A percentile compares a stretch with the other conserved stretches of the same genome.
phyloP scores from a whole-genome alignment of 2,113 vertebrate species.

The Amazona guildingii region DNA sequence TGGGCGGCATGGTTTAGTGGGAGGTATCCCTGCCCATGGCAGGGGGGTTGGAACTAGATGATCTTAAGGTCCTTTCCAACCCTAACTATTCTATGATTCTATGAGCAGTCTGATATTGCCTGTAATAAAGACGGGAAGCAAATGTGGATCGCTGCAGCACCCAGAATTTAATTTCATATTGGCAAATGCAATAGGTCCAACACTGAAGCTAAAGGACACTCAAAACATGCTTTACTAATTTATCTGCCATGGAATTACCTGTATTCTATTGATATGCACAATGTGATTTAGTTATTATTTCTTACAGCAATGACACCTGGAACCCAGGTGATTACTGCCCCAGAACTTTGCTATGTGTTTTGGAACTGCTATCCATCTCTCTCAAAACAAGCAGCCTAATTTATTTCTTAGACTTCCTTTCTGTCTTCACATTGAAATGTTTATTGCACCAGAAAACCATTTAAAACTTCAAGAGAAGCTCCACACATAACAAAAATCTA shows the following conservation, averaged over 20 bases:
- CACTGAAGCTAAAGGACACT: background rate
- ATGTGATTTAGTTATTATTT: constrained; percentile 38
- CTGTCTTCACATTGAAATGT: constrained; percentile 50
- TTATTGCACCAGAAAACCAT: constrained; percentile 54
- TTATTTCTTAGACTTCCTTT: constrained; percentile 60
- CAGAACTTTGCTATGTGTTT: constrained; percentile 25
- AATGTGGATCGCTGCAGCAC: background rate
- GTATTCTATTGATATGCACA: constrained; percentile 3
- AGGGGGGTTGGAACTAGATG: too few relatives aligned
- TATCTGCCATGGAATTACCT: constrained; percentile 12
- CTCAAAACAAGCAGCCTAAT: constrained; percentile 57
- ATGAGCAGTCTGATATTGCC: background rate
- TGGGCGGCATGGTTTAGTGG: too few relatives aligned
- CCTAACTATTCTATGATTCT: too few relatives aligned
- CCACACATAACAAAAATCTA: constrained; percentile 15
- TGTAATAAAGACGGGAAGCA: background rate
- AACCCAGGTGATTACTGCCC: background rate
- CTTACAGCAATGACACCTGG: background rate
- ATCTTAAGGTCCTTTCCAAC: too few relatives aligned
- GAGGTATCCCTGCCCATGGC: too few relatives aligned
- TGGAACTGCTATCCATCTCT: background rate
- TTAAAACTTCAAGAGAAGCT: constrained; percentile 59
- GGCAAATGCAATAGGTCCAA: background rate
- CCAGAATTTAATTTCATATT: background rate
- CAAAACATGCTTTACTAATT: constrained; percentile 22